Evolutionary conservation across 2,888 invertebrate species (phyloP).

Genomic region (Lottia gigantea): DNA sequence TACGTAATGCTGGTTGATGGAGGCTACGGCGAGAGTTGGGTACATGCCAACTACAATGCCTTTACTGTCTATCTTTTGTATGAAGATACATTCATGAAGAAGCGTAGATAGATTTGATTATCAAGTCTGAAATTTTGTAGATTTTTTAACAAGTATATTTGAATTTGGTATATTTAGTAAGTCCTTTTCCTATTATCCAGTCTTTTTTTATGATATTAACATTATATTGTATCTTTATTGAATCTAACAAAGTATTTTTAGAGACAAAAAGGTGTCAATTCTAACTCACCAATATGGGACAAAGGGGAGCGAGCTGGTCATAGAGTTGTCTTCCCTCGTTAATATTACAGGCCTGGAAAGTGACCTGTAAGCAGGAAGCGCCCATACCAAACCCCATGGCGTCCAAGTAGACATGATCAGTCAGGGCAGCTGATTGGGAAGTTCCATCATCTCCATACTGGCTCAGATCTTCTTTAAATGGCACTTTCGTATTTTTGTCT

Average conservation of each 20-base stretch:
- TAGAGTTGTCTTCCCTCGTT: constrained; percentile 94
- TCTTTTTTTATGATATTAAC: too few species aligned
- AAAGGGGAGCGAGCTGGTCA: constrained; percentile 95
- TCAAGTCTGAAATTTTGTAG: too few species aligned
- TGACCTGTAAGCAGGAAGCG: constrained; percentile 89
- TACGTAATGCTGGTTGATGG: constrained; percentile 44
- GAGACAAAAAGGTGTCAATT: too few species aligned
- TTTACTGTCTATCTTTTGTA: constrained; percentile 41
- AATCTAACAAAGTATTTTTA: too few species aligned
- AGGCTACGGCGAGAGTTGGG: constrained; percentile 47
- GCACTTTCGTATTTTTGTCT: constrained; percentile 81
- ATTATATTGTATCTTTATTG: too few species aligned
- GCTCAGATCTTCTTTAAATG: constrained; percentile 75
- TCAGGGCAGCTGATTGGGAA: constrained; percentile 77
- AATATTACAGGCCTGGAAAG: constrained; percentile 95
- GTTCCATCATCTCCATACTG: constrained; percentile 73
- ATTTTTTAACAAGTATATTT: too few species aligned
- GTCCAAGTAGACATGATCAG: constrained; percentile 97
- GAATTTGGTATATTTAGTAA: too few species aligned
- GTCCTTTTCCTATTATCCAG: too few species aligned
- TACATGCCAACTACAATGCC: constrained; percentile 45
- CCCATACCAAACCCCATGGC: constrained; percentile 99
- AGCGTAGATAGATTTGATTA: too few species aligned
- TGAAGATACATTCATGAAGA: constrained; percentile 31
- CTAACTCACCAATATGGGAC: constrained; percentile 88